A percentile compares a stretch with the other conserved stretches of the same genome.
These are phyloP conservation scores for Natrix natrix DNA, from an alignment of 2,797 vertebrate species.

Conservation along the genomic window DNA sequence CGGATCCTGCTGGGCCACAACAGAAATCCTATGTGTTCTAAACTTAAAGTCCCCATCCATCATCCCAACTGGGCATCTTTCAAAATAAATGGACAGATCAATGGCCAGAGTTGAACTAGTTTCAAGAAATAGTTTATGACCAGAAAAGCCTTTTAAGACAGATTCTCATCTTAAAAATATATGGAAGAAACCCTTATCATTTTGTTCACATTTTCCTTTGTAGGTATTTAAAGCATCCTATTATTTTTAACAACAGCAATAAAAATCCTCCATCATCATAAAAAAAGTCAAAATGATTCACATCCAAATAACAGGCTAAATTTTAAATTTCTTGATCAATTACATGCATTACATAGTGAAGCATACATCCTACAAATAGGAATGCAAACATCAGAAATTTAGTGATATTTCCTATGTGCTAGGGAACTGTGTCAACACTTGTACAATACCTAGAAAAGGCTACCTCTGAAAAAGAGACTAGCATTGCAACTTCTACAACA, in stretches of 20 bases:
- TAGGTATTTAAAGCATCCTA: background rate
- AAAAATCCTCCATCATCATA: background rate
- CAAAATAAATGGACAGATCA: background rate
- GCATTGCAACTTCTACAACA: background rate
- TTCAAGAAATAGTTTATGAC: background rate
- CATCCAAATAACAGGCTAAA: background rate
- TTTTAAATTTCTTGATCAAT: background rate
- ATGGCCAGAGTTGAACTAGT: background rate
- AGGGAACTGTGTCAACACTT: background rate
- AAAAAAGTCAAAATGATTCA: background rate
- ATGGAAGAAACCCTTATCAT: background rate
- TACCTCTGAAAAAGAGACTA: background rate
- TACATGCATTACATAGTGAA: background rate
- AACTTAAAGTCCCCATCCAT: background rate
- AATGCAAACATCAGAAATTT: background rate
- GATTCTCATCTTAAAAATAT: background rate
- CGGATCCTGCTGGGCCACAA: too few species aligned
- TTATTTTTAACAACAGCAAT: background rate
- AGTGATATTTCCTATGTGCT: background rate
- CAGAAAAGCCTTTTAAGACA: background rate
- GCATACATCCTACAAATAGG: background rate
- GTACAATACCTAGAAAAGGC: background rate
- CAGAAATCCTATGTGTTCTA: background rate
- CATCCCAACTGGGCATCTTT: background rate
- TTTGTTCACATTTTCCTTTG: background rate